Base-by-base conservation (phyloP, 2,113 vertebrate genomes). In the Loxodonta africana region DNA sequence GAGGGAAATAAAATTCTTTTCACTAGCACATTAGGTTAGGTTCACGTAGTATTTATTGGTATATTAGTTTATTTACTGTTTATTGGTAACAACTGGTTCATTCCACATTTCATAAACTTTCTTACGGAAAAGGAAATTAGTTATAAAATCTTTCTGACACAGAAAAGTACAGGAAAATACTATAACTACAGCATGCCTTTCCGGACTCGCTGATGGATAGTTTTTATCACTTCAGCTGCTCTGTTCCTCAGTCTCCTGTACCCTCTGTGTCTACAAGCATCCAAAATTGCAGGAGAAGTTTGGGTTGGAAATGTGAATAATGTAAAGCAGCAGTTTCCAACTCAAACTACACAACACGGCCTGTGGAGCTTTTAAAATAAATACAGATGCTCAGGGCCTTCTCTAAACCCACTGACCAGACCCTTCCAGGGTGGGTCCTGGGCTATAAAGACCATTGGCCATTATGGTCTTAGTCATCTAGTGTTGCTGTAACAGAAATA, bases 181-280 rank as follows among this genome's bases (percentile, higher is more conserved):
- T 37, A 6, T 62, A 20, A 28, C 28, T 37, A 48, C 85, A 92
- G 25, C 5, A 3, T 78, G 62, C 14, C 44, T 87, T 71, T 83
- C 30, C 30, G 33, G n/a, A 46, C 46, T 76, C 20, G 60, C 11
- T 77, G 15, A 51, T 33, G 67, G 48, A 23, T 81, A 26, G 57
- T 69, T 89, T 94, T 90, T 48, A 33, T 86, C 44, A 69, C 90
- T 82, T 95, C 53, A 57, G 30, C 23, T 90, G 28, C 53, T 82
- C 48, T 48, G 62, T 87, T 60, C 48, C 15, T 48, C 2, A 7
- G 67, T 46, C 82, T 95, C n/a, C 33, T 26, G 30, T 9, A 8
- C 28, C 44, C 48, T 25, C 21, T 25, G 6, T 37, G 33, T 91
- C 51, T 65, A 28, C 8, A 81, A 82, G 18, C 12, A 4, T 26